Base-by-base conservation (phyloP, 2,113 vertebrate genomes). In the Apus apus region DNA sequence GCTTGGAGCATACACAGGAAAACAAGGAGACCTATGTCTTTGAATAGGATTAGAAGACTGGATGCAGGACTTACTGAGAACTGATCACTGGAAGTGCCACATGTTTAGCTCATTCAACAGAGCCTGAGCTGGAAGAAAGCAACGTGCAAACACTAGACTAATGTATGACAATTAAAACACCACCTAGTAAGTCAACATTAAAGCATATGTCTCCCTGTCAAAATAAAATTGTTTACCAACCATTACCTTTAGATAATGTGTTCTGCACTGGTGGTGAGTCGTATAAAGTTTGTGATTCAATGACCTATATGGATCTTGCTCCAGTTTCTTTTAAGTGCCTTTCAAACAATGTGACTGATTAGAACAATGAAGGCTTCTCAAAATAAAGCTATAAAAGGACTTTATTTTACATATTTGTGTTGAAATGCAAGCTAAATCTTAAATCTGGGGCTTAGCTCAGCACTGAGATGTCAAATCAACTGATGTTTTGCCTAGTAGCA, bases 251-350 rank as follows among this genome's bases (percentile, higher is more conserved):
- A 20, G 85, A 36, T 79, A 91, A 75, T 46, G 36, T 72, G 66
- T 61, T 56, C 54, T 26, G 19, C 53, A 34, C 27, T 48, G 29
- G 32, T 72, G 45, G 70, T 92, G 89, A 94, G 80, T 96, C 87
- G 85, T 34, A 20, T 27, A 34, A 94, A 80, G 79, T 64, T 78
- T 60, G 57, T 81, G 75, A 96, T 96, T 95, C 78, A 88, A n/a
- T 91, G 94, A 95, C 96, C 93, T 89, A 82, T 84, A 86, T 90
- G 93, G 34, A 70, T 87, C 65, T 95, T 65, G 78, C 90, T 97
- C 89, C 57, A 62, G 32, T 20, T 92, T 81, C 94, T 93, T 97
- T 92, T 89, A 93, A 91, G 71, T 95, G 78, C 81, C 90, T 67
- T 62, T 93, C 84, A 64, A 92, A 91, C 91, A 93, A 77, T 88